Percentiles rank a stretch among this genome's conserved stretches.
Conservation (phyloP, 2,113 vertebrate species). For the Orientallactaga bullata region DNA sequence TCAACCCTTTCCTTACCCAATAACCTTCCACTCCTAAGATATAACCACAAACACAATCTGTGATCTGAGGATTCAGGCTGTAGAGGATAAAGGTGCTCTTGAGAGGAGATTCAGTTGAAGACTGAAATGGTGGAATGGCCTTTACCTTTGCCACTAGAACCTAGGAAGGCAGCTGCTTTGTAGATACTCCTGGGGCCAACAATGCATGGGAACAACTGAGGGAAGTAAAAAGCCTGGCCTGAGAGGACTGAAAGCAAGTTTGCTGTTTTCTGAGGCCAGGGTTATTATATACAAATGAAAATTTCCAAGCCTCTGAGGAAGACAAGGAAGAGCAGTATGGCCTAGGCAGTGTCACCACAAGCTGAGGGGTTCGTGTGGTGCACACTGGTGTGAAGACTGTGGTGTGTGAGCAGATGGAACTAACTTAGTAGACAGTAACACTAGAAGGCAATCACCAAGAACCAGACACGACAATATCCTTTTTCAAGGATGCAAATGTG, state of each 20-base stretch:
- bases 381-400: not conserved
- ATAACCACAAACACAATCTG: not conserved
- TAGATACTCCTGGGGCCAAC: not conserved
- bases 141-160: not conserved
- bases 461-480: not conserved
- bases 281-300: not conserved
- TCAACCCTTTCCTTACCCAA: not conserved
- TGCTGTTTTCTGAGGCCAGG: not conserved
- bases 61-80: not conserved
- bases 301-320: not conserved
- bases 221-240: not conserved
- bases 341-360: accelerated
- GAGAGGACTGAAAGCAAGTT: not conserved
- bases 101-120: not conserved
- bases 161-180: not conserved
- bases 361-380: not conserved
- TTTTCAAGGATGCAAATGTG: conserved; percentile 26
- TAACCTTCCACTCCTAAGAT: accelerated
- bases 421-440: not conserved
- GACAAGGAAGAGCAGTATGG: not conserved
- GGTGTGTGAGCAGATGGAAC: not conserved
- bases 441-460: not conserved
- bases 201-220: not conserved
- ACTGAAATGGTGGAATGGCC: not conserved
- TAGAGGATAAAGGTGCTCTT: not conserved